These are phyloP conservation scores for Heterotilapia buettikoferi DNA, from an alignment of 2,113 vertebrate genomes.

Conservation along the genomic window DNA sequence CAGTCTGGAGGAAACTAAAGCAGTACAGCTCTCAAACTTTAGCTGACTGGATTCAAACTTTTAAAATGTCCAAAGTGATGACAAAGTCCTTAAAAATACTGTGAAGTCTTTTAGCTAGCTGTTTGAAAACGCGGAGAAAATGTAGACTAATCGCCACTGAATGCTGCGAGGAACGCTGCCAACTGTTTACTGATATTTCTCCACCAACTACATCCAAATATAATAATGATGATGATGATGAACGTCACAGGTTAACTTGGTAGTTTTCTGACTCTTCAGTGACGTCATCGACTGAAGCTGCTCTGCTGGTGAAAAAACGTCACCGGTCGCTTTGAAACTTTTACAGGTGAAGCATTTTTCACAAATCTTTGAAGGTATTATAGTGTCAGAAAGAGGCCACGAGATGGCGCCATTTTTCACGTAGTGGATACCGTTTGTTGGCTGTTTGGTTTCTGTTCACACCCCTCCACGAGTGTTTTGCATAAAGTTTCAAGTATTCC, in stretches of 20 bases:
- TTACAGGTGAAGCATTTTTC: neutral
- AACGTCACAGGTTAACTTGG: neutral
- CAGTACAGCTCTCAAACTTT: fast-evolving
- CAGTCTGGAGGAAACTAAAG: neutral
- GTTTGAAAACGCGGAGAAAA: neutral
- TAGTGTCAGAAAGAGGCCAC: neutral
- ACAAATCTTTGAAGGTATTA: neutral
- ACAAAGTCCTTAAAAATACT: neutral
- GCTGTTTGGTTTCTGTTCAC: neutral
- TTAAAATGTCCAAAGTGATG: neutral
- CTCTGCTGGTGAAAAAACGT: neutral
- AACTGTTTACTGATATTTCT: neutral
- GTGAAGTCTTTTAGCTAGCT: neutral
- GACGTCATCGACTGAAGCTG: neutral
- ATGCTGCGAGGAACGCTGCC: neutral
- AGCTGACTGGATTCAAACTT: neutral
- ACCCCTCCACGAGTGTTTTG: too few relatives aligned
- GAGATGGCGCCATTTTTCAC: neutral
- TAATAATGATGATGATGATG: neutral
- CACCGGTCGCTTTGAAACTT: too few relatives aligned
- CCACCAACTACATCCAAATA: neutral
- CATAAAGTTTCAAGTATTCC: neutral
- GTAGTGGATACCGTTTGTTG: neutral
- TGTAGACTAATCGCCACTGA: fast-evolving
- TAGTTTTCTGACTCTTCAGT: neutral